Evolutionary conservation across 35 echinoderm and acorn worm genomes (phyloP).

Genomic region (Holothuria glaberrima): DNA sequence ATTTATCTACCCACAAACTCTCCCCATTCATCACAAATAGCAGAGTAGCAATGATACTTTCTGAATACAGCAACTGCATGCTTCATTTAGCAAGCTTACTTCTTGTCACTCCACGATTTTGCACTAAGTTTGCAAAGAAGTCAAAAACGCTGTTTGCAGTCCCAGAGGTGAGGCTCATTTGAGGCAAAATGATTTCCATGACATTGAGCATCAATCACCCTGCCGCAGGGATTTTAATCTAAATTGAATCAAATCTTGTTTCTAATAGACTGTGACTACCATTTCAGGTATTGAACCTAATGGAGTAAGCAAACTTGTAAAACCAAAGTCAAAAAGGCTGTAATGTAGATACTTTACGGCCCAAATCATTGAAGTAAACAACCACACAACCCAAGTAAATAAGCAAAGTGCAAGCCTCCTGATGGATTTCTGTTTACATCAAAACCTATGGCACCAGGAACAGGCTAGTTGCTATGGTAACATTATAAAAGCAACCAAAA

Average conservation of each 20-base stretch:
- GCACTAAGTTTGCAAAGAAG: not conserved
- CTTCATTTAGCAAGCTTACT: not conserved
- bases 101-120: not conserved
- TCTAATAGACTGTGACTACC: too few relatives aligned
- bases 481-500: not conserved
- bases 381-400: not conserved
- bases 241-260: constrained; percentile 29
- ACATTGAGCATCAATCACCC: constrained; percentile 5
- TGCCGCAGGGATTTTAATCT: constrained; percentile 25
- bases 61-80: not conserved
- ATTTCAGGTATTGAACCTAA: too few relatives aligned
- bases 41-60: not conserved
- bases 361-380: too few relatives aligned
- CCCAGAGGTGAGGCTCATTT: constrained; percentile 26
- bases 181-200: constrained; percentile 25
- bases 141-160: not conserved
- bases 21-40: not conserved
- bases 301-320: too few relatives aligned
- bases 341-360: too few relatives aligned
- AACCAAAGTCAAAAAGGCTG: too few relatives aligned
- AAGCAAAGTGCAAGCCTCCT: constrained; percentile 5
- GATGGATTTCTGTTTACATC: constrained; percentile 44
- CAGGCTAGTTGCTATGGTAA: not conserved
- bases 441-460: not conserved
- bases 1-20: too few relatives aligned